These are phyloP conservation scores for Lophura nycthemera DNA, from an alignment of 2,113 vertebrate species.

Conservation along the genomic window DNA sequence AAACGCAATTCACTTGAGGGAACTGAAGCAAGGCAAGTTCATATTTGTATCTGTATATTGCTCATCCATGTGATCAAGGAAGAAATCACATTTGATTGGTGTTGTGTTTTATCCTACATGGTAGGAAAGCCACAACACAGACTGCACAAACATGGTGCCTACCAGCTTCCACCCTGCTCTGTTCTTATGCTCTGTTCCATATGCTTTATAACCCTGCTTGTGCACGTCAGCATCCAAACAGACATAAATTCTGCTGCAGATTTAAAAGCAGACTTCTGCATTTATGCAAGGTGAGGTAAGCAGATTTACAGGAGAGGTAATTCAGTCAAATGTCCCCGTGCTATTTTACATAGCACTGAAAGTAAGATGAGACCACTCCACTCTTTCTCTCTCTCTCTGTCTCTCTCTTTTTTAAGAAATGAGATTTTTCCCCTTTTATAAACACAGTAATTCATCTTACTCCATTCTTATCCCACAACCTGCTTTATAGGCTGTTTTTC, in stretches of 20 bases:
- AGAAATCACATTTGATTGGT: constrained; percentile 8
- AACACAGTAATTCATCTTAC: not conserved
- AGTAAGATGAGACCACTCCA: not conserved
- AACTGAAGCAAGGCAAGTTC: constrained; percentile 34
- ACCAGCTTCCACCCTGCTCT: not conserved
- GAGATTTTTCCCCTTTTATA: not conserved
- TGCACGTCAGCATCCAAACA: not conserved
- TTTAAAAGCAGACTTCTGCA: not conserved
- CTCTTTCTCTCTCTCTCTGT: not conserved
- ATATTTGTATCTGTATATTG: constrained; percentile 46
- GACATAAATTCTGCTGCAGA: not conserved
- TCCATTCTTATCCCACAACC: not conserved
- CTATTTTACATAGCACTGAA: not conserved
- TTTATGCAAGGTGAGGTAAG: not conserved
- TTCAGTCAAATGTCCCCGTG: not conserved
- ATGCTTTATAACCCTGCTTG: not conserved
- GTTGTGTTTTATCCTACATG: not conserved
- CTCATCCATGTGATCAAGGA: constrained; percentile 23
- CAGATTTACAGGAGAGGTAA: not conserved
- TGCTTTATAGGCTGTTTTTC: not conserved
- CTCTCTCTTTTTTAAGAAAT: not conserved
- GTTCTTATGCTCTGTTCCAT: not conserved
- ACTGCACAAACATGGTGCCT: not conserved
- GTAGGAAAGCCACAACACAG: not conserved
- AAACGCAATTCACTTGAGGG: constrained; percentile 28